These are phyloP conservation scores for Conistra vaccinii DNA, from an alignment of 2,888 invertebrate species.

Conservation along the genomic window DNA sequence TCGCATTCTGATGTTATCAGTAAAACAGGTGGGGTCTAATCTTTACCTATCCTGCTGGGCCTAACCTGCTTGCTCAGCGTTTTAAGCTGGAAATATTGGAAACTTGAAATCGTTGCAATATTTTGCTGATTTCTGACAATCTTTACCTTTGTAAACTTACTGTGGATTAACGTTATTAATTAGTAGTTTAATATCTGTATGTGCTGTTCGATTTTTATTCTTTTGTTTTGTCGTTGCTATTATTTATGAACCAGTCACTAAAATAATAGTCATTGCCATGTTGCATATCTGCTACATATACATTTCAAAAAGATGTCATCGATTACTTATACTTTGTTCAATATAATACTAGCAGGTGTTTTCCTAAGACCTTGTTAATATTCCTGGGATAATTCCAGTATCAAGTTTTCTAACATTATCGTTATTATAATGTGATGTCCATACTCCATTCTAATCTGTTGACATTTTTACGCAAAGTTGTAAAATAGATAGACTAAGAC, in stretches of 20 bases:
- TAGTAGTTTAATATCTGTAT: not conserved
- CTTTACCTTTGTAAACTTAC: not conserved
- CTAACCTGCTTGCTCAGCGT: slow-evolving; percentile 4
- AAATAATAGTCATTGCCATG: not conserved
- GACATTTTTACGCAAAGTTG: slow-evolving; percentile 52
- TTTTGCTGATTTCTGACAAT: not conserved
- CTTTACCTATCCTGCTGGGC: slow-evolving; percentile 16
- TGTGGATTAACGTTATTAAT: not conserved
- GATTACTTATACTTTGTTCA: slow-evolving; percentile 23
- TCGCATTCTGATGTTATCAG: slow-evolving; percentile 51
- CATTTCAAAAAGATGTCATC: slow-evolving; percentile 3
- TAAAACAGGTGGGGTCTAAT: slow-evolving; percentile 42
- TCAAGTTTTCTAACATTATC: slow-evolving; percentile 30
- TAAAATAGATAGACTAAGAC: slow-evolving; percentile 35
- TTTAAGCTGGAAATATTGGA: not conserved
- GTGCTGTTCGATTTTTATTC: no score
- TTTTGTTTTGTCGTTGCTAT: not conserved
- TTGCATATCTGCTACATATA: not conserved
- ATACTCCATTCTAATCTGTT: slow-evolving; percentile 53
- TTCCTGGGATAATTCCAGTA: slow-evolving; percentile 30
- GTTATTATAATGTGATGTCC: slow-evolving; percentile 35
- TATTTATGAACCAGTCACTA: not conserved
- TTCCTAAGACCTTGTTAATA: slow-evolving; percentile 31
- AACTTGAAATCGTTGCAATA: not conserved
- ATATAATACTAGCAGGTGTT: slow-evolving; percentile 22